A percentile compares a stretch with the other conserved stretches of the same genome.
These are phyloP conservation scores for mouse (Mus musculus) DNA, from an alignment of 2,113 vertebrate genomes.

Conservation along the genomic window GRCm39 chr1:83169501-83170000, in stretches of 20 bases:
- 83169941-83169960: background rate
- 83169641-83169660: background rate
- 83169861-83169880: background rate
- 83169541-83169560: background rate
- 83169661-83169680: background rate
- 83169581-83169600: background rate
- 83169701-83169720: background rate
- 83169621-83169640: background rate
- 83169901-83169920: background rate
- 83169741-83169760: background rate
- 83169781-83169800: background rate
- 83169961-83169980: background rate
- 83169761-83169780: background rate
- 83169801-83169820: background rate
- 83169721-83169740: background rate
- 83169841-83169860: background rate
- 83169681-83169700: background rate
- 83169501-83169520: fast-evolving
- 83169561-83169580: background rate
- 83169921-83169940: background rate
- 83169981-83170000: background rate
- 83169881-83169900: background rate
- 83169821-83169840: background rate
- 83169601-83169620: background rate
- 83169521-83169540: background rate